Percentiles rank a stretch among this genome's conserved stretches.
Evolutionary conservation across 2,888 invertebrate species (phyloP).

Genomic region (Euplexia lucipara): DNA sequence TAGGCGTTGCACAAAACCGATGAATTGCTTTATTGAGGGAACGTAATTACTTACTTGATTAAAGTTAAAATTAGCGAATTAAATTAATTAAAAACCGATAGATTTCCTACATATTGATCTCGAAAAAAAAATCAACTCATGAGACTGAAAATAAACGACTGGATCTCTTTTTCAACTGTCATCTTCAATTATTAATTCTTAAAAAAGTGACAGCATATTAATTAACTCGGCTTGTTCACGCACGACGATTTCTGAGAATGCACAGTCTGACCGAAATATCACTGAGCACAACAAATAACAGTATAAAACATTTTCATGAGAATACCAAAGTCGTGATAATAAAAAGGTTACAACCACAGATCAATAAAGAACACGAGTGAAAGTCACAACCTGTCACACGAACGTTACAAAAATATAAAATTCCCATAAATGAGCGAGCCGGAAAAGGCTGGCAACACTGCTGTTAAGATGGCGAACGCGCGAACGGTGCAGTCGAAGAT

Average conservation of each 20-base stretch:
- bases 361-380: constrained; percentile 61
- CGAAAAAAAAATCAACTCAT: neutral
- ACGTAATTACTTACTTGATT: neutral
- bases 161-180: neutral
- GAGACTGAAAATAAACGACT: neutral
- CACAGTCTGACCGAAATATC: constrained; percentile 36
- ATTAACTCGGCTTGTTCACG: constrained; percentile 23
- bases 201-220: constrained; percentile 40
- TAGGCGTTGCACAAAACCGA: neutral
- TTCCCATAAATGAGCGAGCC: constrained; percentile 63
- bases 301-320: constrained; percentile 37
- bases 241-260: constrained; percentile 28
- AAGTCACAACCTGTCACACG: constrained; percentile 60
- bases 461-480: constrained; percentile 33
- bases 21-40: neutral
- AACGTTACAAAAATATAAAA: constrained; percentile 48
- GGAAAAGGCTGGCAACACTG: constrained; percentile 54
- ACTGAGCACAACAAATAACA: constrained; percentile 50
- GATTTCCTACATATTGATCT: neutral
- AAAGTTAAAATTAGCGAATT: neutral
- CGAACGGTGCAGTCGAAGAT: constrained; percentile 52
- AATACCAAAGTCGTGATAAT: constrained; percentile 47
- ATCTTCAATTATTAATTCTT: constrained; percentile 11
- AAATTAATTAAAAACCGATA: constrained; percentile 1
- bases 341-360: constrained; percentile 50